Evolutionary conservation across 2,113 vertebrate genomes (phyloP), one percentile per base, ranked within the genome.

Genomic region (Pomatostomus ruficeps): DNA sequence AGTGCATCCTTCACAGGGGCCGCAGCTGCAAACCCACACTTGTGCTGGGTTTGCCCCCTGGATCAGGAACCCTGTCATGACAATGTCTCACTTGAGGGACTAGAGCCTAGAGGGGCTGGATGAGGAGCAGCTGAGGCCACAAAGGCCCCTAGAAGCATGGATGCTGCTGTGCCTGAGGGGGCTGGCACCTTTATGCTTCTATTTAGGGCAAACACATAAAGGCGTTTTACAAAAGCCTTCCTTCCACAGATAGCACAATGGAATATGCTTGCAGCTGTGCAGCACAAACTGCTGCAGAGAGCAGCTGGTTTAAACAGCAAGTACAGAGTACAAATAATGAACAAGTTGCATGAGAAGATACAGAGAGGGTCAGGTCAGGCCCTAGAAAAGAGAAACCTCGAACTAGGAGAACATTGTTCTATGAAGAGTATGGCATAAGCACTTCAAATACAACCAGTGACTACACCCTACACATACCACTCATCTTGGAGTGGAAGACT

Each of bases 71-170:
- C 22, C 23, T 29, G 11, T 3, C 0, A 0, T 14, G 31, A 61
- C 31, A 1, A 0, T 2, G 18, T 18, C 19, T 33, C 45, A 43
- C 43, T 2, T 1, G 25, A 89, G n/a, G 45, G 65, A 23, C 38
- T 61, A 25, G 61, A 90, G 65, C 38, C 33, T 11, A 1, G 15
- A 71, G 11, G 9, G 33, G 29, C 4, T 16, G 4, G 8, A 14
- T 0, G 2, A 67, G 52, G 14, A 59, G 58, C 33, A 71, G 52
- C 51, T 28, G 16, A 14, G 22, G 48, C 36, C 85, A 82, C 51
- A 29, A 23, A 21, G 38, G 42, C 24, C 16, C 33, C 24, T 5
- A 24, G 35, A 26, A 54, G 2, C 0, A 0, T 2, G 62, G 36
- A 24, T 24, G 25, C 15, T 43, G 45, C 84, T 61, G 28, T 0